Base-by-base conservation (phyloP, 2,113 vertebrate species). In the Phaethon lepturus region DNA sequence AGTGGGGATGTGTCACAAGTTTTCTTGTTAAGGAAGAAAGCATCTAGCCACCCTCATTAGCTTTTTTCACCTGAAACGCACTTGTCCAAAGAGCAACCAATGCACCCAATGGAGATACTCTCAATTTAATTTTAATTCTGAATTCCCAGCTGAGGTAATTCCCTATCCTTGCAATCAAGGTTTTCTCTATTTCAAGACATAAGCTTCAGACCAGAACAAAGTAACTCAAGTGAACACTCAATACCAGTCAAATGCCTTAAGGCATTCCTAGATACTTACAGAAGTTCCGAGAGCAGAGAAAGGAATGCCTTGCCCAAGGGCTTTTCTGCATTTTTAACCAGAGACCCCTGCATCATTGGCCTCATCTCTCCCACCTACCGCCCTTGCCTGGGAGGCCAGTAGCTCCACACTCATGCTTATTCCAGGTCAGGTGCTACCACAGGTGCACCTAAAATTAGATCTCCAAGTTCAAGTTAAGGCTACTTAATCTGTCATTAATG, bases 1-100 rank as follows among this genome's bases (percentile, higher is more conserved):
- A 44, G 28, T 9, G 7, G 7, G 5, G 3, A 71, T 3, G 13
- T 0, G 0, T 20, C 22, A 38, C 11, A 25, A 24, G 2, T 35
- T 52, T 55, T 40, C 26, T 59, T 52, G 53, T 49, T 24, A 44
- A 72, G 7, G 10, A 86, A 63, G 68, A 58, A 12, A 52, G 5
- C 20, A 26, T 20, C 33, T 40, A 62, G 16, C 24, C 45, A 58
- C 17, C 5, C 19, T 85, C 35, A 4, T 33, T 56, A 67, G 6
- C 18, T 17, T 66, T 74, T 58, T 20, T 29, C 35, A 79, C 24
- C 45, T 60, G 55, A 77, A 69, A 81, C 23, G 6, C 2, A 38
- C 7, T 59, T 47, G 12, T 52, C 13, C 72, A 68, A 88, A 66
- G 18, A 47, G 3, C 33, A 80, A n/a, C 4, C 15, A 69, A 35